Evolutionary conservation across 2,888 invertebrate species (phyloP).

Genomic region (Caenorhabditis japonica): DNA sequence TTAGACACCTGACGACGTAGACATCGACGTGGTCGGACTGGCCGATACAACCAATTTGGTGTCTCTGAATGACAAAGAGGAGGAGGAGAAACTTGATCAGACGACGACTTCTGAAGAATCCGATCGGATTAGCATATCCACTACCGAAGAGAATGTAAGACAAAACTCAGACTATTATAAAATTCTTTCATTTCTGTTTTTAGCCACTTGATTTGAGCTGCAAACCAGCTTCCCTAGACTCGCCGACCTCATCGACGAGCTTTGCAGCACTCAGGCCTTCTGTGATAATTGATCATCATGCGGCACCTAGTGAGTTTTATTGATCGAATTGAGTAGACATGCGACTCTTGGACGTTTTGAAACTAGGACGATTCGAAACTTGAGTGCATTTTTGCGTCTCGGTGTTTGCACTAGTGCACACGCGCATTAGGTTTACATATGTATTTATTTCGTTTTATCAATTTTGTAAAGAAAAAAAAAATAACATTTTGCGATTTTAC

Average conservation of each 20-base stretch:
- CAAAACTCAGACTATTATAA: not conserved
- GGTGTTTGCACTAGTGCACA: no score
- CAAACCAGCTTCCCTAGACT: constrained; percentile 31
- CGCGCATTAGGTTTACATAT: no score
- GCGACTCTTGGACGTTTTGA: no score
- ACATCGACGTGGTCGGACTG: constrained; percentile 60
- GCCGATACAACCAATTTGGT: constrained; percentile 47
- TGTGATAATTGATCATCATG: constrained; percentile 50
- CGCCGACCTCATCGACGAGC: constrained; percentile 25
- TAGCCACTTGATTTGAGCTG: constrained; percentile 52
- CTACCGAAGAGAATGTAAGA: constrained; percentile 28
- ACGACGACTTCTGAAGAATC: constrained; percentile 25
- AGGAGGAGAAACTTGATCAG: constrained; percentile 33
- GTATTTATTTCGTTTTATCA: no score
- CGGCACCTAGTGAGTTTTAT: constrained; percentile 10
- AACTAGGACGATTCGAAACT: no score
- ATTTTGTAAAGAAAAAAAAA: no score
- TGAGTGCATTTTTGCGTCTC: no score
- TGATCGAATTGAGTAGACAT: no score
- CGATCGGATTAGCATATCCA: constrained; percentile 33
- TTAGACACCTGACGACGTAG: constrained; percentile 40
- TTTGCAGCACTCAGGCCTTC: constrained; percentile 28
- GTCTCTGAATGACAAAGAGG: constrained; percentile 48
- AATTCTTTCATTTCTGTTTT: constrained; percentile 6
- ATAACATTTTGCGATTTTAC: no score